Percentiles rank a stretch among this genome's conserved stretches.
Evolutionary conservation across 1,140 invertebrate genomes (phyloP).

Genomic region (Neelides sp.): DNA sequence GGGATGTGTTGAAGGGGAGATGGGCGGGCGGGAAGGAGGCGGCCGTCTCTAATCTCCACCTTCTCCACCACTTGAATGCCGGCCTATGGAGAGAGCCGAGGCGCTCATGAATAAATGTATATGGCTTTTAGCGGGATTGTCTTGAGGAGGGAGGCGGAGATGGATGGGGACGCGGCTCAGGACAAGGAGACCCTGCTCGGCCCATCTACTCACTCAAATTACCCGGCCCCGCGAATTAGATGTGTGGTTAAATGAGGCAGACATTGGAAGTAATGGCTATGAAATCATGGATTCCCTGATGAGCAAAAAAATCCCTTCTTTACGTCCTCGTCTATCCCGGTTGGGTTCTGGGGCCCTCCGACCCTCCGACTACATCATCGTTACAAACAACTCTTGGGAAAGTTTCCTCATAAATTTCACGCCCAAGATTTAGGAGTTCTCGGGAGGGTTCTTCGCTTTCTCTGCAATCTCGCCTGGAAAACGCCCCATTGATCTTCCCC

Average conservation of each 20-base stretch:
- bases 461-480: too few relatives aligned
- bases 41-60: too few relatives aligned
- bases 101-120: too few relatives aligned
- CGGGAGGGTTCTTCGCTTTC: too few relatives aligned
- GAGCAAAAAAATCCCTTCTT: conserved; percentile 12
- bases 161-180: too few relatives aligned
- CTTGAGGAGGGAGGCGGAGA: too few relatives aligned
- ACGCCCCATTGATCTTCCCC: too few relatives aligned
- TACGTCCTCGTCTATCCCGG: neutral
- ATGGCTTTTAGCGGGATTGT: too few relatives aligned
- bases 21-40: conserved; percentile 2
- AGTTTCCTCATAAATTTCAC: conserved; percentile 28
- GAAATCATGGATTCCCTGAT: conserved; percentile 20
- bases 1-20: conserved; percentile 12
- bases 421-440: conserved; percentile 22
- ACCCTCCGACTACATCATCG: conserved; percentile 3
- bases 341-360: neutral
- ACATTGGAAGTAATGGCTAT: conserved; percentile 22
- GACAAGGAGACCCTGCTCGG: too few relatives aligned
- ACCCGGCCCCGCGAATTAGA: conserved; percentile 23
- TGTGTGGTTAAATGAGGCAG: conserved; percentile 24
- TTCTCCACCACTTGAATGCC: too few relatives aligned
- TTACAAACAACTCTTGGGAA: conserved; percentile 27
- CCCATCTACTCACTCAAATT: too few relatives aligned
- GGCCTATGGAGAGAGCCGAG: too few relatives aligned